Evolutionary conservation across 2,113 vertebrate species (phyloP).

Genomic region (Rhineura floridana): DNA sequence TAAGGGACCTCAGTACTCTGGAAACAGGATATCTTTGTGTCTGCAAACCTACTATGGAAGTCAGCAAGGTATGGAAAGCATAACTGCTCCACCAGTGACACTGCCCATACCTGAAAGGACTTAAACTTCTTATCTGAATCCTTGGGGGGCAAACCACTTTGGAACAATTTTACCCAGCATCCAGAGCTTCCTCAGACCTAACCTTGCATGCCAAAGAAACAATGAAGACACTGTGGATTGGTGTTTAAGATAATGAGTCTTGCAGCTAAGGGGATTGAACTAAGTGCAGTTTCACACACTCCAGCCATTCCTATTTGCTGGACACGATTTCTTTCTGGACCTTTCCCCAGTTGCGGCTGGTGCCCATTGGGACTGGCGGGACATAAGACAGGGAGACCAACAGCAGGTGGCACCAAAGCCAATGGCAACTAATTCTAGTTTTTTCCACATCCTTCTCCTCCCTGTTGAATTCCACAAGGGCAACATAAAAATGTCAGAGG

Average conservation of each 20-base stretch:
- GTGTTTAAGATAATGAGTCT: constrained; percentile 10
- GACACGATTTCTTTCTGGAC: too few relatives aligned
- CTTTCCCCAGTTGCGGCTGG: too few relatives aligned
- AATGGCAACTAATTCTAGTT: too few relatives aligned
- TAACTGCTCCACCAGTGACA: constrained; percentile 49
- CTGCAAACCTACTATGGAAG: constrained; percentile 57
- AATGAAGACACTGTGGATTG: constrained; percentile 19
- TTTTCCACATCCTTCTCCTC: too few relatives aligned
- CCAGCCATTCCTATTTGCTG: background rate
- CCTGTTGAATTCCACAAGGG: too few relatives aligned
- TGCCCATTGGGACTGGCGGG: too few relatives aligned
- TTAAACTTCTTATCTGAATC: constrained; percentile 53
- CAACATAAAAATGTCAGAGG: too few relatives aligned
- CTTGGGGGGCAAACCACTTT: constrained; percentile 44
- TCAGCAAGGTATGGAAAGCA: constrained; percentile 48
- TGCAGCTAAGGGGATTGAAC: background rate
- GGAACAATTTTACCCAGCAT: constrained; percentile 28
- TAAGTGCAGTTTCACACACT: background rate
- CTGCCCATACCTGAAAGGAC: constrained; percentile 64
- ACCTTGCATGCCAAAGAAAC: constrained; percentile 28
- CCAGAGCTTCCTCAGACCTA: constrained; percentile 22
- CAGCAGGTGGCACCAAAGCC: too few relatives aligned
- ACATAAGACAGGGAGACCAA: too few relatives aligned
- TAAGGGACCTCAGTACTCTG: constrained; percentile 53
- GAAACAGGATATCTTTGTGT: constrained; percentile 69